Base-by-base conservation (phyloP, 92 coral and sea anemone species). In the Epizoanthus scotinus region DNA sequence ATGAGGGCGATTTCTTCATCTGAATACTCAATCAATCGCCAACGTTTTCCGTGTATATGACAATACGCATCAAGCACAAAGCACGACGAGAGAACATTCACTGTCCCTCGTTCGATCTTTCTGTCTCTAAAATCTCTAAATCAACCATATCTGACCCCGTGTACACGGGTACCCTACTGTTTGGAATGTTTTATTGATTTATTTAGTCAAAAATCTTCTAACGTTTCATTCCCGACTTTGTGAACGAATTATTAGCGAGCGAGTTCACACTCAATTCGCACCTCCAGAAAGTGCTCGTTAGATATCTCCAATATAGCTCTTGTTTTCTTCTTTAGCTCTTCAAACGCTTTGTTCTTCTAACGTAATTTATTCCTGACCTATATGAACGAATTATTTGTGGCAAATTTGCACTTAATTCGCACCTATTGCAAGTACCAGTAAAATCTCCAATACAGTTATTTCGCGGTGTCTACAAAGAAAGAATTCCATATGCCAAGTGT, bases 351-450 rank as follows among this genome's bases (percentile, higher is more conserved):
- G 24, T 40, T 60, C 66, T 49, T 60, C 17, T 58, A 28, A 53
- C 40, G 6, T 64, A 38, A 29, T 29, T 44, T 27, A 36, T 57
- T 74, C 61, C 53, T 59, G 26, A 57, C 29, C 31, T 36, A 20
- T 29, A 58, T 9, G 52, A 13, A 75, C 38, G 60, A 34, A 25
- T 15, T 59, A 50, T 24, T 58, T 75, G 63, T 38, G 73, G 73
- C 28, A 56, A 68, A 68, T 68, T 68, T 29, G 73, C 66, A 60
- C 66, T 59, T 67, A 40, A 19, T 75, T 75, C 81, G 67, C 69
- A 75, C 81, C 68, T 75, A 53, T 22, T n/a, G 50, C 81, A 60
- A 75, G 50, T 75, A 60, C 68, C 61, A 50, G n/a, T 54, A 20
- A 21, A 17, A 6, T 66, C 25, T 21, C 55, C 81, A 75, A 59